These are phyloP conservation scores for Dolichallabes microphthalmus DNA, from an alignment of 2,113 vertebrate species.

Conservation along the genomic window DNA sequence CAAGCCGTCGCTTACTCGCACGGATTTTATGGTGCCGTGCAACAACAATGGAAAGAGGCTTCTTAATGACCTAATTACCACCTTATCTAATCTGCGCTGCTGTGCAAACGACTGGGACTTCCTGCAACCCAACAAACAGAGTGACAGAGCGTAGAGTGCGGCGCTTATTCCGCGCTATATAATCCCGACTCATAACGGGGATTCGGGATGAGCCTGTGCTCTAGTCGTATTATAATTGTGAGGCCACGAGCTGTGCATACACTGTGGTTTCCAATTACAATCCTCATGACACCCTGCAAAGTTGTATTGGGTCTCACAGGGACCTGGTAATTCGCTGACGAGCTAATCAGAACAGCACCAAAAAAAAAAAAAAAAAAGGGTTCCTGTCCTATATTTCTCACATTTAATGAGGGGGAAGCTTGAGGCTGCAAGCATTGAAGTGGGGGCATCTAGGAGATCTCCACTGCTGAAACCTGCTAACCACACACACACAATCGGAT, in stretches of 20 bases:
- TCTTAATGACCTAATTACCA: slow-evolving; percentile 48
- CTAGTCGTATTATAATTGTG: neutral
- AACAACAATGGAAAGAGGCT: slow-evolving; percentile 33
- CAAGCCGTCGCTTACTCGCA: slow-evolving; percentile 8
- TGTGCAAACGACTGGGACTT: neutral
- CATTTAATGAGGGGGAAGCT: slow-evolving; percentile 6
- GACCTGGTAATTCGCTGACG: neutral
- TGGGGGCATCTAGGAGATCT: slow-evolving; percentile 3
- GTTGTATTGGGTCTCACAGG: slow-evolving; percentile 2
- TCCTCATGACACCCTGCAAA: neutral
- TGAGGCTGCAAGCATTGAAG: neutral
- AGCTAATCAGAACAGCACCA: neutral
- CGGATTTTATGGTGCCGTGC: slow-evolving; percentile 13
- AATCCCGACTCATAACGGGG: neutral
- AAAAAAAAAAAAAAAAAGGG: neutral
- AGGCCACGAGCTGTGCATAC: neutral
- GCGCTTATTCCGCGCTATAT: neutral
- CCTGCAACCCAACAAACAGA: neutral
- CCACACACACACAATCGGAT: neutral
- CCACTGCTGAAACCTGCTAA: neutral
- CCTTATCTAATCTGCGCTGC: slow-evolving; percentile 38
- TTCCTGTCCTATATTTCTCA: neutral
- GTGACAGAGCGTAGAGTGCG: neutral
- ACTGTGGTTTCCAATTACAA: slow-evolving; percentile 8
- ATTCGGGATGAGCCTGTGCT: neutral